phyloP scores from a whole-genome alignment of 2,113 vertebrate species.

The Nanorana parkeri region DNA sequence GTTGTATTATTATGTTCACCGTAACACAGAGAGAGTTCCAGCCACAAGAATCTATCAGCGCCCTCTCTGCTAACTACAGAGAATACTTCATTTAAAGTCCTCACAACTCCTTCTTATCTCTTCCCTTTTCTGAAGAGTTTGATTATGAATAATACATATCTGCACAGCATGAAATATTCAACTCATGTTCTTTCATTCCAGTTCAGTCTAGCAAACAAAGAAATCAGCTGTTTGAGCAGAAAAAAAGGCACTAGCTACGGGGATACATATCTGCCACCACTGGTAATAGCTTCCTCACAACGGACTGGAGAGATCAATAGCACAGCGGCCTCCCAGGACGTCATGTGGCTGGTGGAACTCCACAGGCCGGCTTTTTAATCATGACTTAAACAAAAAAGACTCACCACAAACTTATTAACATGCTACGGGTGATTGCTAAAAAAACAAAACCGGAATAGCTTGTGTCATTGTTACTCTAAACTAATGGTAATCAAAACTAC shows the following conservation, averaged over 20 bases:
- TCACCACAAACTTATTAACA: too few relatives aligned
- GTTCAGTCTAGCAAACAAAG: slow-evolving; percentile 63
- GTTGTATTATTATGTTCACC: slow-evolving; percentile 61
- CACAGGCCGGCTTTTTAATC: slow-evolving; percentile 31
- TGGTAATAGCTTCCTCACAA: slow-evolving; percentile 29
- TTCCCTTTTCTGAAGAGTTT: slow-evolving; percentile 69
- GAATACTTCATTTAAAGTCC: slow-evolving; percentile 69
- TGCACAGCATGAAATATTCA: slow-evolving; percentile 72
- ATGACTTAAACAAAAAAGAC: too few relatives aligned
- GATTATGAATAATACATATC: slow-evolving; percentile 74
- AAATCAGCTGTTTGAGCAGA: slow-evolving; percentile 58
- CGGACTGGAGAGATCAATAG: slow-evolving; percentile 45
- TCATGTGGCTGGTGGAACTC: slow-evolving; percentile 16
- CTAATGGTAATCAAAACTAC: too few relatives aligned
- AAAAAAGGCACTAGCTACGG: slow-evolving; percentile 13
- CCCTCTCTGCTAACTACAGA: slow-evolving; percentile 62
- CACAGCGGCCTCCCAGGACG: slow-evolving; percentile 23
- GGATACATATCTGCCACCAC: slow-evolving; percentile 23
- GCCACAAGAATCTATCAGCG: slow-evolving; percentile 56
- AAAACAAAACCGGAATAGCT: too few relatives aligned
- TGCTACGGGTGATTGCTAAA: too few relatives aligned
- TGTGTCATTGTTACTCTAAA: too few relatives aligned
- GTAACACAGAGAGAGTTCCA: slow-evolving; percentile 34
- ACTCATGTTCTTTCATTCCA: slow-evolving; percentile 63
- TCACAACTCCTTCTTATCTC: slow-evolving; percentile 66